Base-by-base conservation (phyloP, 2,888 invertebrate species). In the Exocentrus adspersus region DNA sequence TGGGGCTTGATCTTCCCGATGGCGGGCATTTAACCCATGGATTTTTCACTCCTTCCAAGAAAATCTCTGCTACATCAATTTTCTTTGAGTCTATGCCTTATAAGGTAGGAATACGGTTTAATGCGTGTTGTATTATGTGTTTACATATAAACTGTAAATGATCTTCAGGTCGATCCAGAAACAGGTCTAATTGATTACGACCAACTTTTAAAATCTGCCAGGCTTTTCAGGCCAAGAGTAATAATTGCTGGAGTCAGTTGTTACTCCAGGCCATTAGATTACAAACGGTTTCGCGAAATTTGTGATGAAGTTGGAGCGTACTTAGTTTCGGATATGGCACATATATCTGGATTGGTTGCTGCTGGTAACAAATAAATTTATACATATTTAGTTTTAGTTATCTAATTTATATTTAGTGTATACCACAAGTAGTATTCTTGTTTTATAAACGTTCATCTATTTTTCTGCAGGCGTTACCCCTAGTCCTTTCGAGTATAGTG, bases 1-100 rank as follows among this genome's bases (percentile, higher is more conserved):
- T 98, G 98, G 94, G 96, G 0, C 84, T 98, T 56, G 97, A 98
- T 83, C 85, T 98, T 62, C 97, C 97, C 1, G 98, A 99, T 80
- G 98, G 98, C 71, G 98, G 98, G 0, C 98, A 99, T 84, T 88
- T 95, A 68, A 95, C 95, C 3, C 95, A 96, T 74, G 92, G 92
- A 20, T 98, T 97, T 83, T 94, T 94, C 85, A 97, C 97, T 0
- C 86, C 90, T 5, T 90, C 86, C 6, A 97, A 95, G 82, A 94
- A 93, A 83, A 94, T 98, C 64, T 98, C 98, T 0, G 97, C 97
- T 5, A 97, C 98, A 0, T 97, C 98, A 0, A 92, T 98, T 65
- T 99, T 95, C 86, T 98, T 98, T 81, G 97, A 98, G 85, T 97
- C 97, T 62, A 94, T 98, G 93, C 97, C 98, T 0, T 99, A 99